Evolutionary conservation across 2,113 vertebrate species (phyloP), one percentile per base, ranked within the genome.

Genomic region (Aleadryas rufinucha): DNA sequence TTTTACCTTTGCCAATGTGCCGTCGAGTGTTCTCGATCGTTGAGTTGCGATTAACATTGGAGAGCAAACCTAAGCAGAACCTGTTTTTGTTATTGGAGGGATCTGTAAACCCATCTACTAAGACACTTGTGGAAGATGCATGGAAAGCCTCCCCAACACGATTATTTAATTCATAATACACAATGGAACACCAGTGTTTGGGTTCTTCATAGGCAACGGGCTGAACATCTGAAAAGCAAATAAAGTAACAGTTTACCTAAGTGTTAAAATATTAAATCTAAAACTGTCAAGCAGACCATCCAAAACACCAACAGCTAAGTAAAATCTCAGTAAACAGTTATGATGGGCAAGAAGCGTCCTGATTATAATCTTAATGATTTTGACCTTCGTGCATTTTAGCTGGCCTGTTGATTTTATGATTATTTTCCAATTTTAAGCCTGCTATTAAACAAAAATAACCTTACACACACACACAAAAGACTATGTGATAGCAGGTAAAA

Each of bases 161-260:
- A 84, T 99, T 99, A 91, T 99, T 99, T 92, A 99, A 98, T 96
- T 99, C 99, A 16, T 99, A 99, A 98, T 99, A 99, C 87, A 99
- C 99, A 82, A 99, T 99, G n/a, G 99, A 99, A 98, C 99, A 99
- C 99, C 99, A 99, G 97, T 99, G 99, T 88, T 98, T 99, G 50
- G 99, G 99, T 71, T 99, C 99, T 91, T 99, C 98, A 56, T 99
- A 99, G 96, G 99, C 99, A 97, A 99, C 99, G 19, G 99, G 99
- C 54, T 99, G 99, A 79, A 99, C 99, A 97, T 99, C 99, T 99
- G 97, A 37, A 97, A 97, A 97, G 33, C 53, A 94, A 82, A 92
- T 0, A 11, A 84, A 91, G 27, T 1, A 33, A 3, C 24, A 37
- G 42, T 75, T 90, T 26, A 82, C 0, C 1, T 5, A 37, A 31